A percentile compares a stretch with the other conserved stretches of the same genome.
These are phyloP conservation scores for Leucania comma DNA, from an alignment of 2,888 invertebrate genomes.

Conservation along the genomic window DNA sequence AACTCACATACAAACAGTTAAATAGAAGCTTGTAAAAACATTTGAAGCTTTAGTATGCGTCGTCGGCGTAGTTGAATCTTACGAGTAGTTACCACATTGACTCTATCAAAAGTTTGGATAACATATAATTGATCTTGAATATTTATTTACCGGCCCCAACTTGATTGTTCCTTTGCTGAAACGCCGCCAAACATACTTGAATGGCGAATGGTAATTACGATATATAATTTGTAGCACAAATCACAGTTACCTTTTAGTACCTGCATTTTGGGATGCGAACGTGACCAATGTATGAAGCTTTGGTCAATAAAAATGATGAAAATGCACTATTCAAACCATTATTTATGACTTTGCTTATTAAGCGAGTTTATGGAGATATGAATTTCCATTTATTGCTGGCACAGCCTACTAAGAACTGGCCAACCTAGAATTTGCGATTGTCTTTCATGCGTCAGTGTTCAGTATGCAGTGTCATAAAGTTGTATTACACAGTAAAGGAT, in stretches of 20 bases:
- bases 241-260: constrained; percentile 62
- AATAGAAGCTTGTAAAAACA: not conserved
- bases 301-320: constrained; percentile 57
- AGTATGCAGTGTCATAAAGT: constrained; percentile 43
- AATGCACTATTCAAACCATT: constrained; percentile 52
- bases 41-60: not conserved
- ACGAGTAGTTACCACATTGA: constrained; percentile 8
- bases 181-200: constrained; percentile 1
- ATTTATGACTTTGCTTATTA: constrained; percentile 55
- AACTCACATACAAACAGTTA: too few species aligned
- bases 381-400: constrained; percentile 58
- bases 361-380: constrained; percentile 47
- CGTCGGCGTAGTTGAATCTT: not conserved
- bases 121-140: not conserved
- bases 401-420: constrained; percentile 51
- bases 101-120: not conserved
- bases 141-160: not conserved
- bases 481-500: constrained; percentile 39
- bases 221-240: constrained; percentile 51
- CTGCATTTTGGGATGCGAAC: constrained; percentile 56
- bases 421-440: constrained; percentile 44
- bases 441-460: constrained; percentile 39
- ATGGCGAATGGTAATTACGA: constrained; percentile 37
- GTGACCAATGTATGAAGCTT: constrained; percentile 61
- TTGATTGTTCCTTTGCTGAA: not conserved